Conservation (phyloP, 2,113 vertebrate genomes). For the Nematolebias whitei region DNA sequence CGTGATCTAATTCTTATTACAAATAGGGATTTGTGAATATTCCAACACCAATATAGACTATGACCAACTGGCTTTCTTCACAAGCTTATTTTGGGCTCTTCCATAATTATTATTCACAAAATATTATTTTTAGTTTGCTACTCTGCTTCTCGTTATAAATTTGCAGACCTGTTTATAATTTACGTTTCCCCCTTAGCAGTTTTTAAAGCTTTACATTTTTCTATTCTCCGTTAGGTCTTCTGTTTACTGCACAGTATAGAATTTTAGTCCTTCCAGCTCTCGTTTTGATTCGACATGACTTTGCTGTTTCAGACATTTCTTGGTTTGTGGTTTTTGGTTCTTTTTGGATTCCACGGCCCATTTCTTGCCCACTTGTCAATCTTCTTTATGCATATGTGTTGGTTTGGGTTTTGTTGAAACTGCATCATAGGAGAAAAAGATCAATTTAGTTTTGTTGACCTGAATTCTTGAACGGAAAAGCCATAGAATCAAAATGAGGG, state of each 20-base stretch:
- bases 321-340: not conserved
- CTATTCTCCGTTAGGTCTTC: not conserved
- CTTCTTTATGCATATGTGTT: not conserved
- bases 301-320: not conserved
- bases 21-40: not conserved
- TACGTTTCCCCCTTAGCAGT: not conserved
- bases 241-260: not conserved
- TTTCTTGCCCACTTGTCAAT: not conserved
- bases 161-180: not conserved
- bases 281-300: not conserved
- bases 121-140: not conserved
- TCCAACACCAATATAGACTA: constrained; percentile 12
- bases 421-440: not conserved
- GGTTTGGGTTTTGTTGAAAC: not conserved
- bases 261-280: not conserved
- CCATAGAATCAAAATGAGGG: not conserved
- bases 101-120: no score
- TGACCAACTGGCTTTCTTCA: not conserved
- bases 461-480: not conserved
- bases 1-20: not conserved
- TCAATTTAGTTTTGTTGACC: not conserved
- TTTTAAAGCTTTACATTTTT: not conserved
- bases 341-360: not conserved
- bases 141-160: not conserved
- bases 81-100: not conserved